phyloP scores from a whole-genome alignment of 2,888 invertebrate genomes.

The Sturmia bella region DNA sequence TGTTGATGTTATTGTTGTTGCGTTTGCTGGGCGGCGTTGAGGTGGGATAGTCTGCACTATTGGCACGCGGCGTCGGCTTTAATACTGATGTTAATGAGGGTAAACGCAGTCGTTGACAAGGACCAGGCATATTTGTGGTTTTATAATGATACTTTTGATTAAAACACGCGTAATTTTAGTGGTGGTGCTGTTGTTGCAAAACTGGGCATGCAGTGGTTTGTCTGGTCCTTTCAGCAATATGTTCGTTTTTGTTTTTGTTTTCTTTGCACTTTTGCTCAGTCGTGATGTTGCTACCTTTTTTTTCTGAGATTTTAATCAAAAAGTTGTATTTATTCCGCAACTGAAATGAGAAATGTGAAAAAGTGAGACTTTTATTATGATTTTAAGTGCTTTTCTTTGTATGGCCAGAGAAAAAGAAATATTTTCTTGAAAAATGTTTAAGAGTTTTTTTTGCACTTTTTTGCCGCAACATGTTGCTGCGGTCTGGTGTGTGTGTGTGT shows the following conservation, averaged over 20 bases:
- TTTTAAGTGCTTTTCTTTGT: conserved; percentile 40
- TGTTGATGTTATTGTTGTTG: conserved; percentile 4
- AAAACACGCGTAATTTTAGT: not conserved
- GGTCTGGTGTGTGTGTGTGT: not conserved
- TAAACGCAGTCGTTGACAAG: conserved; percentile 76
- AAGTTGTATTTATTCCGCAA: conserved; percentile 25
- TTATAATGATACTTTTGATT: not conserved
- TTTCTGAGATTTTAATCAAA: not conserved
- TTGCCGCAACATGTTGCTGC: not conserved
- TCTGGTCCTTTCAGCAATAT: not conserved
- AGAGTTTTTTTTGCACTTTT: conserved; percentile 12
- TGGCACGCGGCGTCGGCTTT: conserved; percentile 69
- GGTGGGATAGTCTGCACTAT: conserved; percentile 66
- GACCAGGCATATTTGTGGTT: conserved; percentile 61
- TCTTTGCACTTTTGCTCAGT: not conserved
- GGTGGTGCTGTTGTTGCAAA: not conserved
- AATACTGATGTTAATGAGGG: conserved; percentile 75
- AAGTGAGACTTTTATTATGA: conserved; percentile 1
- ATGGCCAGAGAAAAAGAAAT: not conserved
- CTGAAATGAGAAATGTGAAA: conserved; percentile 16
- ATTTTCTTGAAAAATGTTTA: conserved; percentile 11
- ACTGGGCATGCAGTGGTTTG: not conserved
- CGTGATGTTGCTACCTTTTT: not conserved
- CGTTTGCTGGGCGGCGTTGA: conserved; percentile 37
- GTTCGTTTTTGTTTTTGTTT: not conserved